Base-by-base conservation (phyloP, 1,140 invertebrate species). In the Acromyrmex charruanus region DNA sequence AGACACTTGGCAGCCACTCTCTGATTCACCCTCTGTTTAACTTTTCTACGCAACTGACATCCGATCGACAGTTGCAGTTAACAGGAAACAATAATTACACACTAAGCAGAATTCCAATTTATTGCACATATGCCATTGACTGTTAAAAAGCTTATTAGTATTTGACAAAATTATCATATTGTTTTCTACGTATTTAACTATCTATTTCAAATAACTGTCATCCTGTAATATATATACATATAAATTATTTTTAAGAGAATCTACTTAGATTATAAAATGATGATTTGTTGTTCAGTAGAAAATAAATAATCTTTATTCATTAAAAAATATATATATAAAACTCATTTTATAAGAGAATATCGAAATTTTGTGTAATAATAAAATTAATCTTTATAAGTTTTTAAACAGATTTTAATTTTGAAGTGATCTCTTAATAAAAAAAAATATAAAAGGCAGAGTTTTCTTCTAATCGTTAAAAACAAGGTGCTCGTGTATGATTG, bases 31-130 rank as follows among this genome's bases (percentile, higher is more conserved):
- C 69, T 74, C 55, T 35, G 49, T 25, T 84, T 74, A 84, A 74
- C 63, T 35, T 89, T 89, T 79, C 85, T 49, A 44, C 88, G 85
- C 91, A 92, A 87, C 89, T 89, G 92, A 89, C 91, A 89, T 87
- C 72, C 88, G 84, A 93, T 92, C 91, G 91, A 92, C 92, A 93
- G 92, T 93, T 93, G 93, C 88, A 91, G 91, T 92, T 92, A 93
- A 93, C 91, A 84, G 69, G 88, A 87, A 90, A 68, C 58, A 77
- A 87, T 89, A 90, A 89, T 90, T 90, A 89, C 51, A 31, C 39
- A 69, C 77, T 75, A 69, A 79, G 14, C 28, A 31, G 77, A 55
- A 28, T 58, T 53, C 18, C 35, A 66, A 68, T 82, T 72, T 53
- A 81, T 71, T 77, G 35, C 53, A 77, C 88, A 68, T 82, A 75